Evolutionary conservation across 1,140 invertebrate species (phyloP), one percentile per base, ranked within the genome.

Genomic region (Elymnias hypermnestra): DNA sequence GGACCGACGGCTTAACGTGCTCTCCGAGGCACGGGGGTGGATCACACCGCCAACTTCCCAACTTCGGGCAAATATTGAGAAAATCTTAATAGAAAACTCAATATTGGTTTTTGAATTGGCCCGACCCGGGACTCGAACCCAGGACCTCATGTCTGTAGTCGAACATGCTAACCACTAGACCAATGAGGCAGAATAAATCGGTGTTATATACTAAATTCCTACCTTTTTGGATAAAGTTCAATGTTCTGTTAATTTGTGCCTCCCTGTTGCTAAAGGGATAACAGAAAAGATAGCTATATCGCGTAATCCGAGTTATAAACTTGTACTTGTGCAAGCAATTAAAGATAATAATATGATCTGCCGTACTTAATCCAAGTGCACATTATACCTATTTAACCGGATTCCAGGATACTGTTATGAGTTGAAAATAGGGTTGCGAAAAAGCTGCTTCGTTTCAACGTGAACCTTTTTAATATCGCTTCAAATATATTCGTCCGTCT

Each of bases 331-430:
- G 59, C 57, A 57, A 55, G 59, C 63, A 66, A 79, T 79, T 76
- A 79, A 71, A 60, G 71, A 66, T 77, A 72, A 74, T 75, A 72
- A 76, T 75, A 73, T 77, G 74, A 77, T 72, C 57, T 67, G 45
- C 53, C 49, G 50, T 44, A 41, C 36, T 66, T 75, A 77, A 81
- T 72, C 67, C 57, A 57, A 46, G 48, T 69, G 63, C 61, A 69
- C 63, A 68, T 78, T 77, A 78, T 70, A 75, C 72, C 71, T 78
- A 78, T 82, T 82, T 82, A 78, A 78, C 74, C 51, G 68, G 63
- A 71, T 67, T 58, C 63, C 57, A 49, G 68, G 61, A 75, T 58
- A 69, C 61, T 50, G 72, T 78, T 83, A 83, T 83, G 78, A 79
- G 68, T 72, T 71, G 64, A 54, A 13, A 13, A 29, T 29, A 29